Evolutionary conservation across 2,888 invertebrate genomes (phyloP).

Genomic region (Anarsia innoxiella): DNA sequence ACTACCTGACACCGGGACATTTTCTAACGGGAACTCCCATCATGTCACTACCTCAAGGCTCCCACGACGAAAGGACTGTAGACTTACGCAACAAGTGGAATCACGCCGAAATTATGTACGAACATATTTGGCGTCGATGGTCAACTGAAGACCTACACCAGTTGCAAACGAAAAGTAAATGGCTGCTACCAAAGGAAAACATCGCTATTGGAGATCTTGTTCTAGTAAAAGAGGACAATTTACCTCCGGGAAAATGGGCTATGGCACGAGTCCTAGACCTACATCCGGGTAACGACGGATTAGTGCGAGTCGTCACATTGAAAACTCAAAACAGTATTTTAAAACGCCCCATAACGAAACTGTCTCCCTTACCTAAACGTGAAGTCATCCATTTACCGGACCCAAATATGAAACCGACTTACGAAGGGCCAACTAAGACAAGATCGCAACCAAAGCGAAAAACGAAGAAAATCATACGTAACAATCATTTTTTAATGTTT

Average conservation of each 20-base stretch:
- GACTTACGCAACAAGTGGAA: conserved; percentile 7
- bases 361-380: background rate
- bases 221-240: conserved; percentile 14
- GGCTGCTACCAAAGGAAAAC: conserved; percentile 3
- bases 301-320: background rate
- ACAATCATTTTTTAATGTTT: no score
- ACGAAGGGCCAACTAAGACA: background rate
- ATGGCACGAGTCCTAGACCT: conserved; percentile 14
- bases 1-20: conserved; percentile 12
- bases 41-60: background rate
- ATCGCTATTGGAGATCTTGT: conserved; percentile 13
- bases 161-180: conserved; percentile 6
- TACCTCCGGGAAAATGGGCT: conserved; percentile 17
- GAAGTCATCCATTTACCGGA: no score
- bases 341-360: background rate
- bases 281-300: background rate
- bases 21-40: conserved; percentile 9
- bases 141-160: conserved; percentile 1
- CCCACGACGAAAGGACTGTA: background rate
- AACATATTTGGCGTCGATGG: conserved; percentile 8
- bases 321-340: background rate
- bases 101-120: conserved; percentile 2
- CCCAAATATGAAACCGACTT: no score
- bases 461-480: no score
- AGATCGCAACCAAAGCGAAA: background rate